Evolutionary conservation across 2,797 vertebrate genomes (phyloP).

Genomic region (Squalus acanthias): DNA sequence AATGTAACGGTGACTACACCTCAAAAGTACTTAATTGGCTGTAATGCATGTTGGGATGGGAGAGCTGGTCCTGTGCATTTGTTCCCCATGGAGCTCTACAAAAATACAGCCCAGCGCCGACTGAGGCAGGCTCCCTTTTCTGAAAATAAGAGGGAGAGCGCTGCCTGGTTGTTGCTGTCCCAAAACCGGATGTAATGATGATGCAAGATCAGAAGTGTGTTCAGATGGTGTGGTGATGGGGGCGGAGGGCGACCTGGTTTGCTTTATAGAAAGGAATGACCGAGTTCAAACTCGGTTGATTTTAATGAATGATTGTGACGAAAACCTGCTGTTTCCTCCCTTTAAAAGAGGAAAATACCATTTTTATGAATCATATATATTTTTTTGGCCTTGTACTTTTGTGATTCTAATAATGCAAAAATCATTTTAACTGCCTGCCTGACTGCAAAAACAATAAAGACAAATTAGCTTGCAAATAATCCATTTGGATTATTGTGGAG

Average conservation of each 20-base stretch:
- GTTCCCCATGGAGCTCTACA: not conserved
- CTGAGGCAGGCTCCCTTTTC: not conserved
- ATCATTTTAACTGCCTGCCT: conserved; percentile 31
- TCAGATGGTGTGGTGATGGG: not conserved
- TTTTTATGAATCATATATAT: not conserved
- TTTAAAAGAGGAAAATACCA: not conserved
- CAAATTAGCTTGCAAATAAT: conserved; percentile 30
- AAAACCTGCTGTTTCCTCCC: conserved; percentile 49
- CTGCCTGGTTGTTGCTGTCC: not conserved
- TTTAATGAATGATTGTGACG: not conserved
- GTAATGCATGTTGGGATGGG: not conserved
- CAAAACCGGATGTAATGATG: not conserved
- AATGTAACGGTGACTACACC: not conserved
- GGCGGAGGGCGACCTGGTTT: not conserved
- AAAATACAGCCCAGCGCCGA: not conserved
- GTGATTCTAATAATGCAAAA: not conserved
- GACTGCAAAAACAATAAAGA: conserved; percentile 30
- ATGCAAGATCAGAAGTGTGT: not conserved
- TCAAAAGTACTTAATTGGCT: not conserved
- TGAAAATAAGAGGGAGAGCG: not conserved
- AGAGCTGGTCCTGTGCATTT: not conserved
- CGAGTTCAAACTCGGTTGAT: not conserved
- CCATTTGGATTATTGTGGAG: conserved; percentile 32
- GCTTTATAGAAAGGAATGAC: not conserved
- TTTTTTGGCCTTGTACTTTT: not conserved